Percentiles rank a stretch among this genome's conserved stretches.
Conservation (phyloP, 1,140 invertebrate species). For the Antheraea mylitta region DNA sequence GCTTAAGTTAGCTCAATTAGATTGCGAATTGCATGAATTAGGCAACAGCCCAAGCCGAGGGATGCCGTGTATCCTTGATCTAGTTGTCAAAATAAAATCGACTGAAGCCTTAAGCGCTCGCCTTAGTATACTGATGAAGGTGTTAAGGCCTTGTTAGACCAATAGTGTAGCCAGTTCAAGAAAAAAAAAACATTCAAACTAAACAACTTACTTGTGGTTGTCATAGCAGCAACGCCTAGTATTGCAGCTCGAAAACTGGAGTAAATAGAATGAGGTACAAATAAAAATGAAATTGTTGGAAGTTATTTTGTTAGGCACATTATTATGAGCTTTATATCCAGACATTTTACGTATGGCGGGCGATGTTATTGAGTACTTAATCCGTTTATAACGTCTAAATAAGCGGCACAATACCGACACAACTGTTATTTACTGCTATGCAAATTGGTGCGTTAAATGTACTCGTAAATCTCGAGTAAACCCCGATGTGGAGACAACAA, state of each 20-base stretch:
- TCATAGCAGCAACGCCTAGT: too few relatives aligned
- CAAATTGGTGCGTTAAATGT: slow-evolving; percentile 48
- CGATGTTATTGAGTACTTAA: slow-evolving; percentile 55
- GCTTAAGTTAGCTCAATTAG: too few relatives aligned
- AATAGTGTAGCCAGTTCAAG: too few relatives aligned
- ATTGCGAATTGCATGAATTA: too few relatives aligned
- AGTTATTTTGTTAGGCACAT: neutral
- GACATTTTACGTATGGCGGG: slow-evolving; percentile 43
- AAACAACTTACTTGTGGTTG: too few relatives aligned
- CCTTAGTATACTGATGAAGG: too few relatives aligned
- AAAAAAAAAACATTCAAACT: too few relatives aligned
- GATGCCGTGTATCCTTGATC: too few relatives aligned
- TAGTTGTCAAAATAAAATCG: too few relatives aligned
- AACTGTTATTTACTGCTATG: slow-evolving; percentile 55
- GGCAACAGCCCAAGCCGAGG: too few relatives aligned
- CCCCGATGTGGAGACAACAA: slow-evolving; percentile 40
- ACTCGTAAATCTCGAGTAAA: slow-evolving; percentile 41
- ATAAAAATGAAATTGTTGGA: neutral
- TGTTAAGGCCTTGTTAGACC: too few relatives aligned
- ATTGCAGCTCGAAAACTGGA: neutral
- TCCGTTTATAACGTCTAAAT: slow-evolving; percentile 66
- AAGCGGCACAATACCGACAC: slow-evolving; percentile 48
- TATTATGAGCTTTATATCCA: neutral
- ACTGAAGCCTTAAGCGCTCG: too few relatives aligned
- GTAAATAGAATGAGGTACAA: neutral